These are phyloP conservation scores for Nomada goodeniana DNA, from an alignment of 2,888 invertebrate genomes.

Conservation along the genomic window DNA sequence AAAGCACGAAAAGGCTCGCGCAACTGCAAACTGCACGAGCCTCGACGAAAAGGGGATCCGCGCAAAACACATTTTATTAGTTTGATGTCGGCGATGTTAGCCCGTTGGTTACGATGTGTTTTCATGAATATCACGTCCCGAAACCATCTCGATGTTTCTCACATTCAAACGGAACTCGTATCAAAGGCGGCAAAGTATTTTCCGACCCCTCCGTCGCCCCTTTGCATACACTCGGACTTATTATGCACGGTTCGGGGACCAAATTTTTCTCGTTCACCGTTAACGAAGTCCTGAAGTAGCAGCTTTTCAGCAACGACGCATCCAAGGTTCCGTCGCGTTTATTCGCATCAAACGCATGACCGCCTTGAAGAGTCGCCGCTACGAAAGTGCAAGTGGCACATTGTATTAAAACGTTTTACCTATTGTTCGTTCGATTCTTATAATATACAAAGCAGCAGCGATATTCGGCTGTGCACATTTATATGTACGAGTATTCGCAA, in stretches of 20 bases:
- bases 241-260: not conserved
- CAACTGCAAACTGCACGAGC: slow-evolving; percentile 37
- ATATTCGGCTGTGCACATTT: too few relatives aligned
- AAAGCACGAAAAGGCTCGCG: slow-evolving; percentile 3
- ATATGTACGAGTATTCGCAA: too few relatives aligned
- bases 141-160: slow-evolving; percentile 41
- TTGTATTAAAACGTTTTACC: too few relatives aligned
- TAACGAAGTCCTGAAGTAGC: slow-evolving; percentile 24
- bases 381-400: too few relatives aligned
- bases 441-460: too few relatives aligned
- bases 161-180: slow-evolving; percentile 29
- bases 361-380: not conserved
- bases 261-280: not conserved
- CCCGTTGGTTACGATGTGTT: slow-evolving; percentile 33
- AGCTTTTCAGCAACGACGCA: not conserved
- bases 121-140: slow-evolving; percentile 43
- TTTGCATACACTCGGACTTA: slow-evolving; percentile 10
- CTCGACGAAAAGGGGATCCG: slow-evolving; percentile 38
- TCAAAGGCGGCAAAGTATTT: slow-evolving; percentile 36
- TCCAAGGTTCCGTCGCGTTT: too few relatives aligned
- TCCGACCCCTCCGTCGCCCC: not conserved
- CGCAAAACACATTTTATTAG: slow-evolving; percentile 58
- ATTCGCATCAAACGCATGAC: not conserved
- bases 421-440: too few relatives aligned
- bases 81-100: slow-evolving; percentile 52